phyloP scores from a whole-genome alignment of 1,140 invertebrate genomes.

The Lethrus apterus region DNA sequence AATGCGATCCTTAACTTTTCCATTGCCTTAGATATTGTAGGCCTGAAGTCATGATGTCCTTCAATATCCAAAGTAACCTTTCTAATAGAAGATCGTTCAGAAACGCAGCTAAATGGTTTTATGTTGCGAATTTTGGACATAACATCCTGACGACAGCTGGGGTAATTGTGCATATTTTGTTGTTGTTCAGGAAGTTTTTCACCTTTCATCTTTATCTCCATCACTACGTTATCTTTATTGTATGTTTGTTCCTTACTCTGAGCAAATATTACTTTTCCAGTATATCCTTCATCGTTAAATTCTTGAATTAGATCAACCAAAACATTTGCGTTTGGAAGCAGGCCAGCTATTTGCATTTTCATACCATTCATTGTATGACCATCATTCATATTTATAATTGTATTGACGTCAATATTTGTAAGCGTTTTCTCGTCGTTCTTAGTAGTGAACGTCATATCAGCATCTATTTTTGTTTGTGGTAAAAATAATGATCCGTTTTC shows the following conservation, averaged over 20 bases:
- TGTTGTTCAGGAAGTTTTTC: slow-evolving; percentile 23
- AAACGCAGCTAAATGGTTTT: slow-evolving; percentile 16
- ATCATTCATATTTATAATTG: slow-evolving; percentile 30
- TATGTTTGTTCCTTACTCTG: slow-evolving; percentile 32
- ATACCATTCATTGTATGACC: slow-evolving; percentile 31
- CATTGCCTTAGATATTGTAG: background rate
- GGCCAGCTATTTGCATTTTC: slow-evolving; percentile 34
- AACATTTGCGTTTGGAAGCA: slow-evolving; percentile 34
- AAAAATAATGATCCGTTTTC: slow-evolving; percentile 7
- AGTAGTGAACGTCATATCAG: slow-evolving; percentile 19
- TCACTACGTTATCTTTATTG: slow-evolving; percentile 20
- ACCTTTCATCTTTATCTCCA: slow-evolving; percentile 23
- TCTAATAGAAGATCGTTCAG: slow-evolving; percentile 19
- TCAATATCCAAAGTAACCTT: slow-evolving; percentile 25
- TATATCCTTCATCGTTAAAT: slow-evolving; percentile 25
- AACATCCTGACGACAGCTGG: slow-evolving; percentile 15
- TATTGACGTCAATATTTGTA: slow-evolving; percentile 36
- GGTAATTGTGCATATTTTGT: slow-evolving; percentile 18
- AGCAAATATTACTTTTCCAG: slow-evolving; percentile 28
- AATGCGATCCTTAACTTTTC: slow-evolving; percentile 6
- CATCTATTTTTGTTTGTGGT: slow-evolving; percentile 21
- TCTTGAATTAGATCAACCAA: slow-evolving; percentile 39
- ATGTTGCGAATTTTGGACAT: slow-evolving; percentile 14
- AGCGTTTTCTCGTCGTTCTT: slow-evolving; percentile 30
- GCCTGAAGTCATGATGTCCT: slow-evolving; percentile 19